Percentiles rank a stretch among this genome's conserved stretches.
phyloP scores from a whole-genome alignment of 2,113 vertebrate genomes.

The Mobula birostris region DNA sequence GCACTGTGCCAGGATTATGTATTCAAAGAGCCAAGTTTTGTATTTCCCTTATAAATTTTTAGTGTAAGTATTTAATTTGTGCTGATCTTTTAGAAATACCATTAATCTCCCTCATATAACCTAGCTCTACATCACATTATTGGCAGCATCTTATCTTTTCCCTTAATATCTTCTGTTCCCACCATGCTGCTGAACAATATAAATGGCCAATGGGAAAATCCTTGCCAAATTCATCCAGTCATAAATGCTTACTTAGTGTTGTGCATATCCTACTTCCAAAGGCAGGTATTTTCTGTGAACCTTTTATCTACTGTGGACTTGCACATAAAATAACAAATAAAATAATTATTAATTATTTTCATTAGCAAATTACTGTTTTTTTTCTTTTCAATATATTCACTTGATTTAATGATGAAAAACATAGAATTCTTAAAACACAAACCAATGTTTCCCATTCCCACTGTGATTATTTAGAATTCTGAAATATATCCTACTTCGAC shows the following conservation, averaged over 20 bases:
- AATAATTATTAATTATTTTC: not conserved
- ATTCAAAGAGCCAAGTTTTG: not conserved
- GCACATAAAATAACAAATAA: not conserved
- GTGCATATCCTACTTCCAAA: not conserved
- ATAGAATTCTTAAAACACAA: not conserved
- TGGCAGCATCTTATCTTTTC: not conserved
- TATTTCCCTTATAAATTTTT: not conserved
- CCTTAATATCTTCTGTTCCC: not conserved
- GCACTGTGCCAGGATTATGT: not conserved
- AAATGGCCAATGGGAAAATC: not conserved
- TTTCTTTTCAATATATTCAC: not conserved
- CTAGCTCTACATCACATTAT: not conserved
- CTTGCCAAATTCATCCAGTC: not conserved
- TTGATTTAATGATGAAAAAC: not conserved
- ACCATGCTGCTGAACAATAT: not conserved
- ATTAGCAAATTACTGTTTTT: too few relatives aligned
- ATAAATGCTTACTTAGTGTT: not conserved
- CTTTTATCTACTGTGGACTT: not conserved
- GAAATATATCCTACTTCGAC: not conserved
- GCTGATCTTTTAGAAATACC: not conserved
- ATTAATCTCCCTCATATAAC: not conserved
- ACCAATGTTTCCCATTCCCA: not conserved
- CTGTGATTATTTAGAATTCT: not conserved
- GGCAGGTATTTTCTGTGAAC: not conserved
- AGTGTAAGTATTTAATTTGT: not conserved